These are phyloP conservation scores for Xestia c-nigrum DNA, from an alignment of 2,888 invertebrate species.

Conservation along the genomic window DNA sequence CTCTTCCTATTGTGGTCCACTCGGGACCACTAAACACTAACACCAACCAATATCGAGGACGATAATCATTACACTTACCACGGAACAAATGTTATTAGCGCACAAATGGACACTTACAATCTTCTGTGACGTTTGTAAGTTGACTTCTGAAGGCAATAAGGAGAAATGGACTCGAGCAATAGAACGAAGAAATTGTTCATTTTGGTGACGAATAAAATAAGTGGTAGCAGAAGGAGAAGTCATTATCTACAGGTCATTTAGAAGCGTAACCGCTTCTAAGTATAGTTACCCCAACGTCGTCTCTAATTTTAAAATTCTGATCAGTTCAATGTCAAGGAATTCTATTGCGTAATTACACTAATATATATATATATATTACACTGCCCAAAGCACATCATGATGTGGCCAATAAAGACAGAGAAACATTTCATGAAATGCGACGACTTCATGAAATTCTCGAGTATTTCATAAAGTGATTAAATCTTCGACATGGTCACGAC, in stretches of 20 bases:
- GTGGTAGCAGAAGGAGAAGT: neutral
- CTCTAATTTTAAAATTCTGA: neutral
- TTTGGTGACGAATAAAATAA: slow-evolving; percentile 1
- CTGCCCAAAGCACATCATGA: too few species aligned
- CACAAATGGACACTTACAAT: slow-evolving; percentile 24
- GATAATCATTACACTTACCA: slow-evolving; percentile 8
- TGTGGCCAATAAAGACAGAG: too few species aligned
- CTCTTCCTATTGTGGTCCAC: too few species aligned
- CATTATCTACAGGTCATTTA: neutral
- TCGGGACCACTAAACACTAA: slow-evolving; percentile 2
- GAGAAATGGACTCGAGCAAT: neutral
- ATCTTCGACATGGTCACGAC: too few species aligned
- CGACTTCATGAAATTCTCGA: too few species aligned
- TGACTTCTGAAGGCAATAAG: slow-evolving; percentile 8
- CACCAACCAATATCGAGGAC: neutral
- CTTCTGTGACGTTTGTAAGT: neutral
- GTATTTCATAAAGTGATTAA: too few species aligned
- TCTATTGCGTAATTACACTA: neutral
- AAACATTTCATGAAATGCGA: too few species aligned
- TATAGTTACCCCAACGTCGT: too few species aligned
- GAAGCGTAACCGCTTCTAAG: too few species aligned
- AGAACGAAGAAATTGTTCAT: neutral
- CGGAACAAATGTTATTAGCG: slow-evolving; percentile 25
- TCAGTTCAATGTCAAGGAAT: neutral
- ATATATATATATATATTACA: neutral